Percentiles rank a stretch among this genome's conserved stretches.
phyloP scores from a whole-genome alignment of 2,113 vertebrate species.

The Neotoma lepida region DNA sequence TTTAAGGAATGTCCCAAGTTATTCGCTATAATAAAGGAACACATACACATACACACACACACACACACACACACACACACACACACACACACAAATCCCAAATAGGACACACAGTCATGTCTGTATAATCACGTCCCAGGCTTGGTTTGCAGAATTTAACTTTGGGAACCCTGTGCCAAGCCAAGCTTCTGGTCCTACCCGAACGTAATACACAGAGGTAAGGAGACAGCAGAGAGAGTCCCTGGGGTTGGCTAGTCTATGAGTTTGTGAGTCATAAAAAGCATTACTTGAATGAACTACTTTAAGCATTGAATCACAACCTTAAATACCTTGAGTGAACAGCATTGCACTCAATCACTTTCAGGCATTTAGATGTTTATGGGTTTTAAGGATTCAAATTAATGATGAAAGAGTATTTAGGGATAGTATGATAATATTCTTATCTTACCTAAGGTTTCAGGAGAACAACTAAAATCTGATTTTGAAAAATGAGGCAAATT shows the following conservation, averaged over 20 bases:
- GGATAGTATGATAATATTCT: neutral
- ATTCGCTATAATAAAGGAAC: slow-evolving; percentile 30
- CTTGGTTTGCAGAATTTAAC: neutral
- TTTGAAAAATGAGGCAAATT: neutral
- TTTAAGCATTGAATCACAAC: neutral
- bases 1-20: slow-evolving; percentile 25
- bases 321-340: neutral
- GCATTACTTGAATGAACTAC: neutral
- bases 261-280: slow-evolving; percentile 1
- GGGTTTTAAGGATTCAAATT: neutral
- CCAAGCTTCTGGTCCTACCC: neutral
- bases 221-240: neutral
- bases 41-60: too few relatives aligned
- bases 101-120: neutral
- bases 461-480: slow-evolving; percentile 23
- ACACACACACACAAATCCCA: neutral
- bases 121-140: neutral
- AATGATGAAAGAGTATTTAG: neutral
- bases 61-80: neutral
- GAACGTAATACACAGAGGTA: slow-evolving; percentile 2
- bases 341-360: neutral
- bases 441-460: neutral
- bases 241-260: neutral
- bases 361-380: neutral
- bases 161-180: neutral